Conservation (phyloP, 2,113 vertebrate species). For the Hypanus sabinus region DNA sequence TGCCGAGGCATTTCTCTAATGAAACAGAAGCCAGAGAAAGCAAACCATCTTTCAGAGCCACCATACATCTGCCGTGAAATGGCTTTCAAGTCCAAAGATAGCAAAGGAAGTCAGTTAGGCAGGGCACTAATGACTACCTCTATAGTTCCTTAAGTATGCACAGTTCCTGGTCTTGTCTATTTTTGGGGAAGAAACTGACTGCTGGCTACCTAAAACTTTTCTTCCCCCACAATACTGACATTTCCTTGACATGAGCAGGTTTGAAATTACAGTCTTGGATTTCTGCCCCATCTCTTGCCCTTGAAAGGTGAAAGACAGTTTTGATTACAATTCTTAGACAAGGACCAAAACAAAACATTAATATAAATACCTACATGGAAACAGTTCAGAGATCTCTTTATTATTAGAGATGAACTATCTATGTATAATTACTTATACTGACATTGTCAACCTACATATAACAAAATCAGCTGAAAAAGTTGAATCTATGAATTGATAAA, state of each 20-base stretch:
- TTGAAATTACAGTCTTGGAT: slow-evolving; percentile 56
- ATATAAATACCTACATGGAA: slow-evolving; percentile 45
- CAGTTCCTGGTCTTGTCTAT: slow-evolving; percentile 52
- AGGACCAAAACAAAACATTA: slow-evolving; percentile 49
- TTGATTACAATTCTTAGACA: slow-evolving; percentile 48
- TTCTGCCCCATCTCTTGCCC: slow-evolving; percentile 44
- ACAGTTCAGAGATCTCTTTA: slow-evolving; percentile 42
- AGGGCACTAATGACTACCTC: slow-evolving; percentile 51
- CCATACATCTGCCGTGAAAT: slow-evolving; percentile 45
- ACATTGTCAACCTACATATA: neutral
- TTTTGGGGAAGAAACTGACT: slow-evolving; percentile 53
- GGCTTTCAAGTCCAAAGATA: slow-evolving; percentile 39
- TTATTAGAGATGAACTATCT: slow-evolving; percentile 43
- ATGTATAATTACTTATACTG: slow-evolving; percentile 42
- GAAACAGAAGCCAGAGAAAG: neutral
- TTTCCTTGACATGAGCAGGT: slow-evolving; percentile 60
- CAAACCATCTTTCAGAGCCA: neutral
- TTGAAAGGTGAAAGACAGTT: slow-evolving; percentile 44
- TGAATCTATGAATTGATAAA: neutral
- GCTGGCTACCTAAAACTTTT: slow-evolving; percentile 55
- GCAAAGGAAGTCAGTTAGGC: slow-evolving; percentile 49
- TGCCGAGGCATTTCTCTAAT: neutral
- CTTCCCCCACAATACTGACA: slow-evolving; percentile 54
- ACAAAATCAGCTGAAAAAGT: neutral
- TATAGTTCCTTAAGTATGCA: slow-evolving; percentile 51